Evolutionary conservation across 2,113 vertebrate species (phyloP), one percentile per base, ranked within the genome.

Genomic region (Condylura cristata): DNA sequence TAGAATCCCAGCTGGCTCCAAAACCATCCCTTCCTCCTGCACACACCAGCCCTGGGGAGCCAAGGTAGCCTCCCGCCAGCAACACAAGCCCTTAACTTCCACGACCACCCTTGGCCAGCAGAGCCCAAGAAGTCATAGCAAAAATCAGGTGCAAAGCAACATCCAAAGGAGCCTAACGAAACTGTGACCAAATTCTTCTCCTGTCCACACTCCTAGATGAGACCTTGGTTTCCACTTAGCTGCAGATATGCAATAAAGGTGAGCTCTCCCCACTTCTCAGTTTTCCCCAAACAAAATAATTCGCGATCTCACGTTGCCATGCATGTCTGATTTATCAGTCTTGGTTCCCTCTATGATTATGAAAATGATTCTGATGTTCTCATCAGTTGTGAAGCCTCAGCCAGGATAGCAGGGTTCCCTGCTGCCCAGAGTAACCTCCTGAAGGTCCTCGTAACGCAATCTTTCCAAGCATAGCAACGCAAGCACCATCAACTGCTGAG

Each of bases 31-130:
- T 65, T n/a, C 44, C 13, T n/a, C n/a, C 72, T 51, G 44, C 39
- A 3, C 4, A 30, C 48, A 32, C 51, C 13, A 20, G 8, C 2
- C 32, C 56, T 41, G 5, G 44, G 48, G 48, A 7, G 48, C 2
- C 8, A 60, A 18, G 9, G 10, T 0, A 24, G 44, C 13, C 70
- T 8, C 13, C 5, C 2, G 1, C 37, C 24, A 2, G 13, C 28
- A 78, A 72, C 2, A 30, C 0, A 4, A 56, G 4, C 6, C 12
- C 70, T 89, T 20, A 26, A 2, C 44, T 91, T 39, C 60, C 16
- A 20, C 10, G 26, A 22, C 26, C 6, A 5, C 22, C 1, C n/a
- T 34, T 37, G 53, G 20, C n/a, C 20, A 26, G 63, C 0, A 17
- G 44, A 65, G 71, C 63, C 56, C 58, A 60, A 46, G 87, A 65